Evolutionary conservation across 2,888 invertebrate species (phyloP), one percentile per base, ranked within the genome.

Genomic region (Crossocerus cetratus): DNA sequence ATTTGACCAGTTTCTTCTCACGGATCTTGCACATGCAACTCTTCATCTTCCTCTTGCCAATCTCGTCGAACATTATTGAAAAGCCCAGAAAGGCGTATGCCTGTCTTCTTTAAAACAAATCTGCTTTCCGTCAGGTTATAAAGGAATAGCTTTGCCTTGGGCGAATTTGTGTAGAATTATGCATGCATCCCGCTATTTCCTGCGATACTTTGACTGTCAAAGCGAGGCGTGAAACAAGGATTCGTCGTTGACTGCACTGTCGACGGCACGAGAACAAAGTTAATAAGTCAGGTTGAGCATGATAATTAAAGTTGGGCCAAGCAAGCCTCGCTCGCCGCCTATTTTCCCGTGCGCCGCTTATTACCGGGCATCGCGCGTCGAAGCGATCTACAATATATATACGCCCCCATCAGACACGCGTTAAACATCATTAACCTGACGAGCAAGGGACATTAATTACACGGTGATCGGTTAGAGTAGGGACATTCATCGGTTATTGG

Each of bases 371-470:
- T 70, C 74, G 73, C 61, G 69, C 69, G 69, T 60, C 70, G 71
- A 72, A 65, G 65, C 76, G 81, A 82, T 82, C 76, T 83, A 74
- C 81, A 77, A 82, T 82, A 74, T 83, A 74, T 78, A 77, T 77
- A 83, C 74, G 65, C 81, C 66, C 66, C 70, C 81, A 75, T 74
- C 83, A 81, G 81, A 82, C 83, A 81, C 81, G 81, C 82, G 84
- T 84, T 84, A 83, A 86, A 86, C 83, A 81, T 83, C 84, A 86
- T 85, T 86, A 85, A 79, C 75, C 16, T 76, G 80, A 83, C 83
- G 83, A 82, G 84, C 84, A 76, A 78, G 85, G 85, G 77, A 84
- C 85, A 84, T 86, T 85, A 86, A 86, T 86, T 86, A 86, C 79
- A 77, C 82, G 78, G 83, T 81, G 83, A 83, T 83, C 83, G 79